Conservation (phyloP, 2,888 invertebrate species). For the Ceramica pisi region DNA sequence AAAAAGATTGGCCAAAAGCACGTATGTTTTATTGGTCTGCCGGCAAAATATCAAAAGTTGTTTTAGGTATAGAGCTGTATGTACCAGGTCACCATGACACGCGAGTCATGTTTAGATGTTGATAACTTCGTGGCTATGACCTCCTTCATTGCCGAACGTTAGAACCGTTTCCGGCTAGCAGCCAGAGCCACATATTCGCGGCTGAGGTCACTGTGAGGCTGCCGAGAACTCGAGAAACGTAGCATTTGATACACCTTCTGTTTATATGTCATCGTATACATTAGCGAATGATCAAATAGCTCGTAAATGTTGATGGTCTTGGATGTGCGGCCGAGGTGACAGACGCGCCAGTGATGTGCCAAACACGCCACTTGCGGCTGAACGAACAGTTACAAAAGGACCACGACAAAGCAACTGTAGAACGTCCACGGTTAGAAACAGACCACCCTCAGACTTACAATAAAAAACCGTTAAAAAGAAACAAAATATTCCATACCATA, state of each 20-base stretch:
- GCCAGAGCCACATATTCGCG: conserved; percentile 75
- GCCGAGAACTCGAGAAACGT: conserved; percentile 60
- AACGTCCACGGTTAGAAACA: conserved; percentile 1
- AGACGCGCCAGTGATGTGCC: conserved; percentile 32
- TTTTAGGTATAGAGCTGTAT: conserved; percentile 75
- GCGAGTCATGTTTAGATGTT: conserved; percentile 81
- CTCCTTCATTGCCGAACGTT: conserved; percentile 83
- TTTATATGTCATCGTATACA: conserved; percentile 68
- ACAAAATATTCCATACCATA: conserved; percentile 19
- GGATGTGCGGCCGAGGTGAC: conserved; percentile 38
- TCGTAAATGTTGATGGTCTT: conserved; percentile 61
- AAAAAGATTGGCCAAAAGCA: conserved; percentile 66
- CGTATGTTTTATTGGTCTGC: conserved; percentile 78
- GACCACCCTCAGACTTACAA: conserved; percentile 12
- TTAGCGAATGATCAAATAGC: conserved; percentile 56
- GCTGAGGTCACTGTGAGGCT: conserved; percentile 66
- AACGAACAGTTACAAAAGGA: conserved; percentile 7
- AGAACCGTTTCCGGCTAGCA: conserved; percentile 82
- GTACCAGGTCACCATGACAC: conserved; percentile 82
- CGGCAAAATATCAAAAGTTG: conserved; percentile 84
- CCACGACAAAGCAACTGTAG: not conserved
- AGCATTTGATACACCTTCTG: conserved; percentile 58
- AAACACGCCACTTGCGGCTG: conserved; percentile 2
- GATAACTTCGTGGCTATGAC: conserved; percentile 83
- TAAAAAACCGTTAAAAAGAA: conserved; percentile 14